Evolutionary conservation across 2,797 vertebrate species (phyloP).

Genomic region (Zalophus californianus): DNA sequence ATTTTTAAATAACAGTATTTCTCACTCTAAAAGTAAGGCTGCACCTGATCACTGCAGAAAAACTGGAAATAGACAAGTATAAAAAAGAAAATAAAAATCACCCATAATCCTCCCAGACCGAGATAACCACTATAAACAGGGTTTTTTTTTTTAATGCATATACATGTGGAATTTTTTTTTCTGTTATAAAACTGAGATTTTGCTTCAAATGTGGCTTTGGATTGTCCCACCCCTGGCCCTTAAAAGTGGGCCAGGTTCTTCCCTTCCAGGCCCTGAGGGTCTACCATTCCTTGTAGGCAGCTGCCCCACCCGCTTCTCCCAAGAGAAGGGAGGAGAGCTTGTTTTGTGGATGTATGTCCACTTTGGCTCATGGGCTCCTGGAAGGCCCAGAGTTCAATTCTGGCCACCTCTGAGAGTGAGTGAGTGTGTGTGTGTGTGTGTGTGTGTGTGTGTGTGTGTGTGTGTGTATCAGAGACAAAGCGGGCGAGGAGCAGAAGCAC

Average conservation of each 20-base stretch:
- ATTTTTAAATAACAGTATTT: constrained; percentile 70
- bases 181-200: constrained; percentile 12
- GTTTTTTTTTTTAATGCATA: neutral
- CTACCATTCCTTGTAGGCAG: neutral
- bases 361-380: neutral
- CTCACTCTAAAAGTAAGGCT: constrained; percentile 36
- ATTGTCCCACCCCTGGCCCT: neutral
- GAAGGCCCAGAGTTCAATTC: neutral
- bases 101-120: neutral
- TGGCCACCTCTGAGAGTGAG: neutral
- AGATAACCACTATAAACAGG: neutral
- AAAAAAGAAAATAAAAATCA: constrained; percentile 61
- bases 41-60: constrained; percentile 59
- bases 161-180: neutral
- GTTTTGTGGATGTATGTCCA: neutral
- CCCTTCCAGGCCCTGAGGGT: neutral
- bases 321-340: neutral
- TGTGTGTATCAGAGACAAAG: too few species aligned
- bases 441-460: neutral
- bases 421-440: neutral
- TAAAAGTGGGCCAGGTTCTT: neutral
- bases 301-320: neutral
- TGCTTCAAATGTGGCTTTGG: neutral
- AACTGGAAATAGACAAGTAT: constrained; percentile 34
- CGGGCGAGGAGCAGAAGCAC: neutral